Evolutionary conservation across 2,888 invertebrate genomes (phyloP).

Genomic region (Didymodactylos carnosus): DNA sequence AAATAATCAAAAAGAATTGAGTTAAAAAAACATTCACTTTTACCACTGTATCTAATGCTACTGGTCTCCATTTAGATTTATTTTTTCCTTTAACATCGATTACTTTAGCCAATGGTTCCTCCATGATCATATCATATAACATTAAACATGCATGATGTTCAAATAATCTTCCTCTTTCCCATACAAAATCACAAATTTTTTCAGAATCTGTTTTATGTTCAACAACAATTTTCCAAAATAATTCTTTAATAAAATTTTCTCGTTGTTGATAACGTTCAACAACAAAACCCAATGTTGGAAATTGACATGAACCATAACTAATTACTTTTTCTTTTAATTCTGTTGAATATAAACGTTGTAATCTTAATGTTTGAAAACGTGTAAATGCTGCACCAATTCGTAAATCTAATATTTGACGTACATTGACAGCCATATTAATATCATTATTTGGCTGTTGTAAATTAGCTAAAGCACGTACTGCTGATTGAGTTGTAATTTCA

Average conservation of each 20-base stretch:
- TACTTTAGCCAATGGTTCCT: constrained; percentile 32
- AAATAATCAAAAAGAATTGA: background rate
- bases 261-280: constrained; percentile 79
- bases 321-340: constrained; percentile 51
- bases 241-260: constrained; percentile 68
- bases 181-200: constrained; percentile 59
- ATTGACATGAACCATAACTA: constrained; percentile 96
- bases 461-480: constrained; percentile 56
- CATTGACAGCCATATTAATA: constrained; percentile 76
- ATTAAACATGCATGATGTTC: constrained; percentile 61
- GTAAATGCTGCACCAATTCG: constrained; percentile 94
- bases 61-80: constrained; percentile 84
- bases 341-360: constrained; percentile 45
- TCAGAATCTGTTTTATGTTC: constrained; percentile 38
- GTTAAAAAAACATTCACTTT: background rate
- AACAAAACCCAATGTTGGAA: constrained; percentile 99
- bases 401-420: constrained; percentile 67
- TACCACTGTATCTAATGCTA: constrained; percentile 81
- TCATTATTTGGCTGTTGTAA: constrained; percentile 58
- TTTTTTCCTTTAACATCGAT: constrained; percentile 49
- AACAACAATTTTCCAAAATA: constrained; percentile 70
- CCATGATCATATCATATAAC: constrained; percentile 37
- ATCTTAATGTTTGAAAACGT: constrained; percentile 73
- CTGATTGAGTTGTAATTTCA: constrained; percentile 70
- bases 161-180: constrained; percentile 65